Evolutionary conservation across 2,113 vertebrate species (phyloP), one percentile per base, ranked within the genome.

Genomic region (Galemys pyrenaicus): DNA sequence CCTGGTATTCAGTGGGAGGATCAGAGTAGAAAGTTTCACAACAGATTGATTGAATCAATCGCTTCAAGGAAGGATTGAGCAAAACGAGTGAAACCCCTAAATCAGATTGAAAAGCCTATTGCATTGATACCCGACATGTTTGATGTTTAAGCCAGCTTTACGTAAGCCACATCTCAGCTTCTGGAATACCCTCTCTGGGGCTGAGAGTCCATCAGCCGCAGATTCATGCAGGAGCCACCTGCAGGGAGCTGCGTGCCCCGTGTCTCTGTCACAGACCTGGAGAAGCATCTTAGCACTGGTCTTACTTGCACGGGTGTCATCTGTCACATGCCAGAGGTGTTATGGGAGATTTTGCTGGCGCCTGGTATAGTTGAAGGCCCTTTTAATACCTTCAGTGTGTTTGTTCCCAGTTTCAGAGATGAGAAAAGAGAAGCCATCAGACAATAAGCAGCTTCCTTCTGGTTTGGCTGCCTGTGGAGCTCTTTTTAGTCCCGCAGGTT

Each of bases 61-160:
- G 68, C 67, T 95, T 92, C 75, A 87, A 87, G 91, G 65, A 91
- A 83, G 51, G 51, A 54, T 82, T 70, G 15, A 94, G 82, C 82
- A 90, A 89, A 97, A 79, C 39, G 82, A 95, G 65, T 39, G 74
- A 89, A 82, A 70, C 75, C 46, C 87, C 41, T 83, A 39, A 91
- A 94, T 96, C 89, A 96, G 89, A 91, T 71, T 32, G 78, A 85
- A 95, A 96, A 94, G 75, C 75, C 92, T 77, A 39, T 78, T 92
- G 80, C 92, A 87, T 73, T 91, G 89, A 95, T 87, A 78, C 41
- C 89, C 20, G 20, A 12, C 78, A 32, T 79, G 83, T 94, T 91
- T 95, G 95, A 92, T 91, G 89, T 62, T 80, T 89, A 94, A 96
- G 60, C 95, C 87, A 96, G 92, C 93, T 95, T 91, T 95, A 20